Base-by-base conservation (phyloP, 2,888 invertebrate species). In the Ligdia adustata region DNA sequence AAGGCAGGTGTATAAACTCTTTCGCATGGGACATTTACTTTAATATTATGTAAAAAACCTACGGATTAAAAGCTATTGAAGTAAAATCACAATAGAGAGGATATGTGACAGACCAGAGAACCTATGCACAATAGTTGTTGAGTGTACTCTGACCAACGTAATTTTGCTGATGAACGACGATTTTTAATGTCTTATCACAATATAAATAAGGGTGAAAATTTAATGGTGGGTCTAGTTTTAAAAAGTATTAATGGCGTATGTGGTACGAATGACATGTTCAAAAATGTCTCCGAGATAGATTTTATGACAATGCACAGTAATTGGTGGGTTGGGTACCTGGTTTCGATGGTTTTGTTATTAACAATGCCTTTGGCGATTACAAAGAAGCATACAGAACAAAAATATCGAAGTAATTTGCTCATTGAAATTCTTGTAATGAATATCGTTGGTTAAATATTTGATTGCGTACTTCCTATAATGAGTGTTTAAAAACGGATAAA, bases 251-350 rank as follows among this genome's bases (percentile, higher is more conserved):
- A 14, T 33, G 4, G 13, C 37, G 27, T 52, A 40, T 45, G 40
- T 45, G 46, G 49, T 58, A 69, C 77, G 80, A 87, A 84, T 87
- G 88, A 88, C 87, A 87, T 79, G 80, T 82, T 81, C 82, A 78
- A 82, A 84, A 86, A 84, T 88, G 89, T 90, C 89, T 79, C 88
- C 75, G 73, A 75, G 82, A 79, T 80, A 69, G 66, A 66, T 85
- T 88, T 82, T 82, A 79, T 75, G 75, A 82, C 82, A 84, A 84
- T 84, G 66, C 76, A 29, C 60, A 24, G 82, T 90, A 90, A 90
- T 90, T 90, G 90, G 89, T 90, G 88, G 90, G 90, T 84, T 83
- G 85, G 89, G 82, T 90, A 90, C 90, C 90, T 90, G 90, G 89
- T 82, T 72, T 70, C 64, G 69, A 66, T 62, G 77, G 83, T 80